Percentiles rank a stretch among this genome's conserved stretches.
Evolutionary conservation across 2,797 vertebrate genomes (phyloP).

Genomic region (Brotula barbata): DNA sequence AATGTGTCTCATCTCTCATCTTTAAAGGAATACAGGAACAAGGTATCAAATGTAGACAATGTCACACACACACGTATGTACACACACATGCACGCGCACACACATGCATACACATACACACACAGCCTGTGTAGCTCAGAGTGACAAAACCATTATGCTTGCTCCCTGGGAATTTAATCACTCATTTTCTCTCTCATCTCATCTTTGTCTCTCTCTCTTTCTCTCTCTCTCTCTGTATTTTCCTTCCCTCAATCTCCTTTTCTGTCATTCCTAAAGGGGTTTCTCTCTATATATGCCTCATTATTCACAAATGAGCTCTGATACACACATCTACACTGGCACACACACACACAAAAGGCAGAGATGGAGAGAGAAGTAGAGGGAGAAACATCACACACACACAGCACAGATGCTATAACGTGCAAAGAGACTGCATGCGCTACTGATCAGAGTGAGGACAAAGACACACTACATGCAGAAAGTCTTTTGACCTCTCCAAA

Average conservation of each 20-base stretch:
- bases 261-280: slow-evolving; percentile 57
- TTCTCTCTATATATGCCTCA: slow-evolving; percentile 47
- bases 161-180: slow-evolving; percentile 66
- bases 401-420: slow-evolving; percentile 54
- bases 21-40: not conserved
- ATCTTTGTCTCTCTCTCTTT: slow-evolving; percentile 39
- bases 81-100: slow-evolving; percentile 2
- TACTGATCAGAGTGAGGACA: slow-evolving; percentile 45
- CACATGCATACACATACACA: slow-evolving; percentile 12
- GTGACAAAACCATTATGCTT: slow-evolving; percentile 68
- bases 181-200: slow-evolving; percentile 51
- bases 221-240: slow-evolving; percentile 29
- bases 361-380: not conserved
- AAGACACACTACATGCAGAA: slow-evolving; percentile 38
- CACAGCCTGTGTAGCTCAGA: slow-evolving; percentile 38
- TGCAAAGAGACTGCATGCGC: slow-evolving; percentile 48
- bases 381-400: slow-evolving; percentile 45
- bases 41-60: slow-evolving; percentile 8
- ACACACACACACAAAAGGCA: slow-evolving; percentile 20
- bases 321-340: slow-evolving; percentile 50
- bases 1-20: slow-evolving; percentile 8
- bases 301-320: slow-evolving; percentile 73
- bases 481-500: slow-evolving; percentile 53
- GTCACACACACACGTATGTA: not conserved
- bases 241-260: slow-evolving; percentile 39